phyloP scores from a whole-genome alignment of 2,888 invertebrate genomes.

The Athrips mouffetella region DNA sequence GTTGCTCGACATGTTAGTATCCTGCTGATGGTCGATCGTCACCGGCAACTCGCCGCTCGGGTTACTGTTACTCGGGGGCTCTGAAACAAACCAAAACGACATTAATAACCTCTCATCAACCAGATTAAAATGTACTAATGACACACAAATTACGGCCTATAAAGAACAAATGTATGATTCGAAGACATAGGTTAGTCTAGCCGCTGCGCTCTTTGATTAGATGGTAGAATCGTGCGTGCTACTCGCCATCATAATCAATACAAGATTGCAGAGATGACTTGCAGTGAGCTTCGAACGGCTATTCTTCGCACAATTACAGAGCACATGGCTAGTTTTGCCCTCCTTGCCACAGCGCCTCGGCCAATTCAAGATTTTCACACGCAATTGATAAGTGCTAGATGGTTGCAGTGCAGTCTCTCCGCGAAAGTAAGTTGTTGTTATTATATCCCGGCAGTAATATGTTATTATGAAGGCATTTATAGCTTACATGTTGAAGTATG shows the following conservation, averaged over 20 bases:
- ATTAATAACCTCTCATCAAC: neutral
- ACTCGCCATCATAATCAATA: constrained; percentile 57
- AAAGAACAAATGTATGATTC: constrained; percentile 46
- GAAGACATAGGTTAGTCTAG: constrained; percentile 27
- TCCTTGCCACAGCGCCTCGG: constrained; percentile 47
- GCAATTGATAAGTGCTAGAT: constrained; percentile 44
- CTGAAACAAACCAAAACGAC: constrained; percentile 52
- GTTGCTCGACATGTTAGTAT: constrained; percentile 82
- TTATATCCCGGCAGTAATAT: neutral
- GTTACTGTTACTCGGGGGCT: constrained; percentile 62
- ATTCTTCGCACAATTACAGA: constrained; percentile 44
- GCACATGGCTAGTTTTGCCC: constrained; percentile 26
- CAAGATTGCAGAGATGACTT: constrained; percentile 49
- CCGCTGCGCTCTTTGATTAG: constrained; percentile 40
- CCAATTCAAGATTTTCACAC: constrained; percentile 61
- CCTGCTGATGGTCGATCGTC: constrained; percentile 87
- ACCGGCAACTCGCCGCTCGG: constrained; percentile 81
- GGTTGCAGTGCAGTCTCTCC: neutral
- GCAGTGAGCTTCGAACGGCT: constrained; percentile 27
- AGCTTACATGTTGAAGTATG: neutral
- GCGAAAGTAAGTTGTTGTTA: constrained; percentile 6
- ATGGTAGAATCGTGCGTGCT: constrained; percentile 42
- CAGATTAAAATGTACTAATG: constrained; percentile 3
- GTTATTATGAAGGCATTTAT: neutral
- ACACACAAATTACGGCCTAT: constrained; percentile 35